Base-by-base conservation (phyloP, 64 coral and sea anemone genomes). In the Montipora foliosa region DNA sequence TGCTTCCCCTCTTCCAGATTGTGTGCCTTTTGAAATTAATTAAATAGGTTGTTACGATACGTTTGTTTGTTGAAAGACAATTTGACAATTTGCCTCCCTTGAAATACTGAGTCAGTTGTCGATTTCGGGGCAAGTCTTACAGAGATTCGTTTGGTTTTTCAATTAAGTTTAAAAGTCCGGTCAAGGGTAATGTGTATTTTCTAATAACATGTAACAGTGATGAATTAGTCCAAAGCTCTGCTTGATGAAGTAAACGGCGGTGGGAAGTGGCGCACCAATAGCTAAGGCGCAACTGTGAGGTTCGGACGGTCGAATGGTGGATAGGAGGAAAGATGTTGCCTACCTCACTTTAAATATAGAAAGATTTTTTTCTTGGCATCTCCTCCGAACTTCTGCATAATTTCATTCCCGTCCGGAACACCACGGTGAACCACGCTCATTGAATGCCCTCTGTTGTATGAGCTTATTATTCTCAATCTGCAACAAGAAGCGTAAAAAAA, bases 401-500 rank as follows among this genome's bases (percentile, higher is more conserved):
- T 76, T 44, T 76, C 11, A 45, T 76, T 45, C 4, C 74, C 74
- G 11, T 14, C 44, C 24, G 74, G 74, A 37, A 76, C 74, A 8
- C 74, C 74, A 45, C 25, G 6, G 74, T 76, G 74, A 29, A 76
- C 74, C 24, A 76, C 74, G 24, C 44, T 76, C 74, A 76, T 76
- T 44, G 74, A 29, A 13, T 29, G 25, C 74, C 74, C 74, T 44
- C 44, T 76, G 44, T 29, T 45, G 44, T 76, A 76, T 14, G 74
- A 76, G 6, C 24, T 45, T 45, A 76, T 76, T 29, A 76, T 45
- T 76, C 74, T 29, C 74, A 76, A 76, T 45, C 74, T 76, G 74
- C 14, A 64, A 64, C 60, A 64, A 1, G 60, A 64, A 64, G 60
- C 60, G 14, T 64, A 64, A 55, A 55, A 55, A 64, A 6, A 64